Evolutionary conservation across 2,113 vertebrate genomes (phyloP), one percentile per base, ranked within the genome.

Genomic region (Myotis yumanensis): DNA sequence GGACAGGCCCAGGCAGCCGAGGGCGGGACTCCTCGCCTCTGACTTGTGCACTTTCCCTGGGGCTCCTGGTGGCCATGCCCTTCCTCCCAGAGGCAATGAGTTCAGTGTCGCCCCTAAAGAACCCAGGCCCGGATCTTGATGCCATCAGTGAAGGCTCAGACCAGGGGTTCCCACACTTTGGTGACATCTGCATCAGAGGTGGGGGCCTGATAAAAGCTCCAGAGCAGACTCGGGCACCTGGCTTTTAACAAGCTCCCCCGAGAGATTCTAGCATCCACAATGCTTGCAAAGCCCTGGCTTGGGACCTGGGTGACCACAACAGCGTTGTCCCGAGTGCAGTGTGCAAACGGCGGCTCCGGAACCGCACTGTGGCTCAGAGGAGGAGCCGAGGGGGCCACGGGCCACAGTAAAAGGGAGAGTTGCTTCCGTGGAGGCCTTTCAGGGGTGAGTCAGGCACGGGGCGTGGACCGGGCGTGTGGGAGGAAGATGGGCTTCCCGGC

Each of bases 381-480:
- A 57, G 51, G 62, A 62, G 30, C 40, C 4, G 25, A 40, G 6
- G 40, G 57, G 43, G 30, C 40, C 2, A 0, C 2, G 37, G 18
- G 11, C 46, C 43, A 18, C 23, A 6, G 1, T 0, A 37, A 66
- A 46, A 40, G 54, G 48, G 62, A 73, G 51, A 37, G 25, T 1
- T 7, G 59, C 30, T 73, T 18, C 28, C 5, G 2, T 0, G 4
- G 66, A 18, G 69, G 28, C 23, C 3, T 30, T 23, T 35, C 43
- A 18, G 72, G 35, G 14, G 2, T 3, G 54, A 90, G 66, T 30
- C 64, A 54, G 0, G 0, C 68, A 3, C 15, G 4, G 20, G 43
- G 71, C 0, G 12, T 1, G 23, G 48, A 4, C 3, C 0, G 3
- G 4, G 4, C 4, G 30, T 2, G 0, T 1, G 52, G 54, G 90